Conservation (phyloP, 2,888 invertebrate genomes). For the Tachina fera region DNA sequence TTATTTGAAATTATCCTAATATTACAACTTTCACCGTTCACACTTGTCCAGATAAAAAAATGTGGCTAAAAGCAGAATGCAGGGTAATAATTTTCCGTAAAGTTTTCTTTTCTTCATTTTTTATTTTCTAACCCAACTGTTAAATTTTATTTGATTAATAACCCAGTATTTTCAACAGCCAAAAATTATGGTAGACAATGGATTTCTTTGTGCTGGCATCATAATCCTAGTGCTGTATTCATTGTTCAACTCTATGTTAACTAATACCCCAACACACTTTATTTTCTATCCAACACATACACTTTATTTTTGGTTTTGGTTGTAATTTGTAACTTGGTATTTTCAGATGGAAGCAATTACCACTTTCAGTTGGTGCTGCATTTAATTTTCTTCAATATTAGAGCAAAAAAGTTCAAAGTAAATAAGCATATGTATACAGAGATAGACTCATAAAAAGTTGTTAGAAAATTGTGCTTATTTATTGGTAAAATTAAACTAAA, state of each 20-base stretch:
- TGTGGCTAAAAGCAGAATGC: not conserved
- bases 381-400: conserved; percentile 60
- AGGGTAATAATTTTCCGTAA: conserved; percentile 30
- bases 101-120: not conserved
- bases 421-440: conserved; percentile 13
- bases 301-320: not conserved
- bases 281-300: conserved; percentile 1
- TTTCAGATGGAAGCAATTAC: conserved; percentile 18
- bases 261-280: conserved; percentile 20
- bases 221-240: conserved; percentile 21
- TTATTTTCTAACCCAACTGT: conserved; percentile 32
- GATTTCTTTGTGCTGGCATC: conserved; percentile 14
- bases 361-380: conserved; percentile 62
- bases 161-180: not conserved
- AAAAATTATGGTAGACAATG: conserved; percentile 9
- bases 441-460: conserved; percentile 24
- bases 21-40: conserved; percentile 4
- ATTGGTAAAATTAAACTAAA: no score
- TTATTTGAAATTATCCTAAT: conserved; percentile 13
- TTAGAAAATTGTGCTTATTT: not conserved
- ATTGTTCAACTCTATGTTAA: conserved; percentile 32
- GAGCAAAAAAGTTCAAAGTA: not conserved
- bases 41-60: conserved; percentile 3
- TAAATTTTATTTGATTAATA: conserved; percentile 44
- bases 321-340: conserved; percentile 37